Conservation (phyloP, 1,140 invertebrate genomes). For the Asbolus verrucosus region DNA sequence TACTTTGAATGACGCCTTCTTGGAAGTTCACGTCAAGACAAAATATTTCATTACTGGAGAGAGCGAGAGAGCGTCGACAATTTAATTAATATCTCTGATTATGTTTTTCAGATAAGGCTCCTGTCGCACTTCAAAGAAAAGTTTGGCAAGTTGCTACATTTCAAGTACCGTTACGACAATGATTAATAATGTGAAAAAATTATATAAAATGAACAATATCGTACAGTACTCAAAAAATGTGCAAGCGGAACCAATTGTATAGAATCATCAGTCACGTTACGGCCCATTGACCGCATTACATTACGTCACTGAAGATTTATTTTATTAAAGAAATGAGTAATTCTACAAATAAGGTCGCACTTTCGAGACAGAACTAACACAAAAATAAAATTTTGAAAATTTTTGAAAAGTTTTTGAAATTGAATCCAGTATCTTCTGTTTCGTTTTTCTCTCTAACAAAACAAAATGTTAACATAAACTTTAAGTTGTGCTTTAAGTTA, state of each 20-base stretch:
- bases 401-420: too few relatives aligned
- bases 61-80: constrained; percentile 8
- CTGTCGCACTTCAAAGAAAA: neutral
- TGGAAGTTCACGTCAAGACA: too few relatives aligned
- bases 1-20: too few relatives aligned
- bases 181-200: constrained; percentile 12
- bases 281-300: constrained; percentile 30
- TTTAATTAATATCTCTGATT: neutral
- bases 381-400: too few relatives aligned
- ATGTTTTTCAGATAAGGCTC: too few relatives aligned
- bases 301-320: constrained; percentile 9
- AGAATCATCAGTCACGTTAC: neutral
- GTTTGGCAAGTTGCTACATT: neutral
- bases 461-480: too few relatives aligned
- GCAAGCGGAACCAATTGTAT: constrained; percentile 26
- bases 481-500: too few relatives aligned
- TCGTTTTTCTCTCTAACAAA: too few relatives aligned
- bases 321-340: neutral
- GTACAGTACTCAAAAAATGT: neutral
- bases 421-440: too few relatives aligned
- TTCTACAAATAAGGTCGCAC: too few relatives aligned
- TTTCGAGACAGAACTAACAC: too few relatives aligned
- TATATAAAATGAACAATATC: neutral
- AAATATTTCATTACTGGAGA: too few relatives aligned
- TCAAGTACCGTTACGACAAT: neutral